Conservation (phyloP, 1,140 invertebrate genomes). For the Lanistes nyassanus region DNA sequence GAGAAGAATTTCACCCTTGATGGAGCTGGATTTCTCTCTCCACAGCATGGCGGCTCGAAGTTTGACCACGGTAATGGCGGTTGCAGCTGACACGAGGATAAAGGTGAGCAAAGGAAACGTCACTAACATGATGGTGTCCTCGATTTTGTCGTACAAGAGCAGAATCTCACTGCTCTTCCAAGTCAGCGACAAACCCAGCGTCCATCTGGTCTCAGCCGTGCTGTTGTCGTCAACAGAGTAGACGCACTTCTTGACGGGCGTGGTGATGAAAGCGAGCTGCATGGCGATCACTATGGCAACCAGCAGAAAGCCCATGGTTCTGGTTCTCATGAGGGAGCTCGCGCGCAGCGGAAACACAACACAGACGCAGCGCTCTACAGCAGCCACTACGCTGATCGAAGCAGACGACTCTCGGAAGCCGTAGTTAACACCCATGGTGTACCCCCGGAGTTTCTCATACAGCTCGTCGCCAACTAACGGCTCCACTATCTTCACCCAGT, state of each 20-base stretch:
- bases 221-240: background rate
- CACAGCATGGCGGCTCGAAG: background rate
- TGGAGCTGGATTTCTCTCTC: background rate
- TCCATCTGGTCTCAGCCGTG: background rate
- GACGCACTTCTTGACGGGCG: background rate
- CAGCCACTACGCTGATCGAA: background rate
- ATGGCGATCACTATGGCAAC: background rate
- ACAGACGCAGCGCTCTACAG: background rate
- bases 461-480: background rate
- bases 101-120: background rate
- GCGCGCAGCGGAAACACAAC: background rate
- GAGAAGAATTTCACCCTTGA: background rate
- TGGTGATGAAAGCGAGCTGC: background rate
- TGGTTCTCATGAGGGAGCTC: background rate
- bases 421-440: background rate
- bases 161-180: background rate
- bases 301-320: background rate
- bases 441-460: background rate
- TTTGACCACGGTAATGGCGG: conserved; percentile 1
- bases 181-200: background rate
- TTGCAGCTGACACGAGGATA: background rate
- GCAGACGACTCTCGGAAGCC: background rate
- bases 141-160: background rate
- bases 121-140: background rate
- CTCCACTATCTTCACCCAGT: background rate